phyloP scores from a whole-genome alignment of 2,113 vertebrate species.

The Chaetops frenatus region DNA sequence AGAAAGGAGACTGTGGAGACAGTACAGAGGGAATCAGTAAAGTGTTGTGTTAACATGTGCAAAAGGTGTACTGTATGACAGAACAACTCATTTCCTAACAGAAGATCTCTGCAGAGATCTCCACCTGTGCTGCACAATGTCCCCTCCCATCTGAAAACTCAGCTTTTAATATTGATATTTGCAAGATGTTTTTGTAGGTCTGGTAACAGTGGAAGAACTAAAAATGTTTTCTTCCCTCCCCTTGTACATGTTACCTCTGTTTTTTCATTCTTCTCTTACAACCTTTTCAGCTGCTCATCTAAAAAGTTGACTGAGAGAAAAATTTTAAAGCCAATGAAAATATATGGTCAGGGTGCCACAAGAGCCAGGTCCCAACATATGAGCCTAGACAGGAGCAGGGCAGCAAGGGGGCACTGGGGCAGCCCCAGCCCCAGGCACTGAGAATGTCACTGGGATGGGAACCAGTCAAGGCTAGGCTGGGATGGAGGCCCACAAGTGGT shows the following conservation, averaged over 20 bases:
- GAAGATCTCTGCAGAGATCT: not conserved
- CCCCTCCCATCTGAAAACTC: not conserved
- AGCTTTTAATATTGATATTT: not conserved
- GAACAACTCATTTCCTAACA: not conserved
- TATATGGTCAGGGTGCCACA: not conserved
- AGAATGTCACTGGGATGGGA: not conserved
- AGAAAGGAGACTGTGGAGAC: not conserved
- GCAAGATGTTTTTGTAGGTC: not conserved
- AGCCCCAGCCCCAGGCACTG: not conserved
- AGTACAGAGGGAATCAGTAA: not conserved
- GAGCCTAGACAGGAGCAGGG: not conserved
- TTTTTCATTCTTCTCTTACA: not conserved
- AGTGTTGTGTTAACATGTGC: not conserved
- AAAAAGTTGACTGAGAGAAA: not conserved
- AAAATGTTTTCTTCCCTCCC: not conserved
- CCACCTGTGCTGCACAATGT: not conserved
- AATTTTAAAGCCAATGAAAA: not conserved
- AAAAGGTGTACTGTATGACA: not conserved
- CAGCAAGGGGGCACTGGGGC: accelerated
- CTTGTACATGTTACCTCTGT: not conserved
- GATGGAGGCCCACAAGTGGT: accelerated
- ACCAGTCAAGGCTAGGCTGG: accelerated
- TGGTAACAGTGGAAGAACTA: not conserved
- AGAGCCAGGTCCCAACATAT: accelerated
- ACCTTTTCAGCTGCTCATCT: not conserved